A percentile compares a stretch with the other conserved stretches of the same genome.
These are phyloP conservation scores for Talpa occidentalis DNA, from an alignment of 2,113 vertebrate species.

Conservation along the genomic window DNA sequence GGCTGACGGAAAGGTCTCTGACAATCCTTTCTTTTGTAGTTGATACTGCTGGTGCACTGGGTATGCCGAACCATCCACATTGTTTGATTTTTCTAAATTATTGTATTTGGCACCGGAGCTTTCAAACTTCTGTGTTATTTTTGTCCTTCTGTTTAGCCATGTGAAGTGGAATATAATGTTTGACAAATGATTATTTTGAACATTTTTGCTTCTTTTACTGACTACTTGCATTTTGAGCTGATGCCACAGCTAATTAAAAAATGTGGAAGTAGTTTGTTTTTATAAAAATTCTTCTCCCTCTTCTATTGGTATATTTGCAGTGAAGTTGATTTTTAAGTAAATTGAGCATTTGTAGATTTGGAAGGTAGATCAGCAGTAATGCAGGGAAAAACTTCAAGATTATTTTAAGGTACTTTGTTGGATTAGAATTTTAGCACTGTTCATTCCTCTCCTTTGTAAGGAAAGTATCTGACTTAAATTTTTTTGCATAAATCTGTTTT, in stretches of 20 bases:
- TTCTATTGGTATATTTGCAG: not conserved
- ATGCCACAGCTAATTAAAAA: not conserved
- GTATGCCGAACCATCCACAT: not conserved
- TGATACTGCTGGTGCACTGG: not conserved
- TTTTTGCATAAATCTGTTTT: conserved; percentile 25
- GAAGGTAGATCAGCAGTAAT: not conserved
- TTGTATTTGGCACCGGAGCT: not conserved
- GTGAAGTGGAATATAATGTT: conserved; percentile 59
- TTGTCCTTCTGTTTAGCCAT: conserved; percentile 50
- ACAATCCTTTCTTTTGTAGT: not conserved
- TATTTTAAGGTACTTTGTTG: not conserved
- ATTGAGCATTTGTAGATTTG: conserved; percentile 30
- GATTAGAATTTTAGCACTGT: conserved; percentile 26
- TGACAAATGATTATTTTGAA: conserved; percentile 60
- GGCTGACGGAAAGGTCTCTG: not conserved
- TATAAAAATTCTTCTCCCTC: conserved; percentile 29
- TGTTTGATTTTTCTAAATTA: conserved; percentile 17
- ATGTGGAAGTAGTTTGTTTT: conserved; percentile 35
- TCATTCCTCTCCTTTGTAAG: not conserved
- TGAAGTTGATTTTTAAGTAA: conserved; percentile 14
- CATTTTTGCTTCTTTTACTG: conserved; percentile 40
- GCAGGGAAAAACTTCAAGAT: not conserved
- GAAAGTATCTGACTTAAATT: not conserved
- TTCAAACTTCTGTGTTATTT: conserved; percentile 45
- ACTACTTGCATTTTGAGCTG: conserved; percentile 49